Base-by-base conservation (phyloP, 1,140 invertebrate species). In the Bombus vancouverensis region DNA sequence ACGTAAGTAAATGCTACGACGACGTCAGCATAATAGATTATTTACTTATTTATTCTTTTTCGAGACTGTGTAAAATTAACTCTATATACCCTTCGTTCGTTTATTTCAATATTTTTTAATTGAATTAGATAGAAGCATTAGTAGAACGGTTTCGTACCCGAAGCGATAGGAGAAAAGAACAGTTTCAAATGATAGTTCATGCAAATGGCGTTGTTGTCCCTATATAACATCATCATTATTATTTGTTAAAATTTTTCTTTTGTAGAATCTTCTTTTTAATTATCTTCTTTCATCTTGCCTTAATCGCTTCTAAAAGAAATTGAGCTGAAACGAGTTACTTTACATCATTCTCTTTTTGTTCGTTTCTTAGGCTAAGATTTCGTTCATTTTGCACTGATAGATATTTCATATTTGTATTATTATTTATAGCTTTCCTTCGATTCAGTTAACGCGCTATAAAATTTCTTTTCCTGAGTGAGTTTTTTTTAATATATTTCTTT, bases 391-490 rank as follows among this genome's bases (percentile, higher is more conserved):
- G 25, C 59, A 72, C 70, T 79, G 42, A 68, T 59, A 80, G 77
- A 47, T 83, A 80, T 81, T 88, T n/a, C 65, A 15, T 77, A 77
- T 39, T 76, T 42, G 72, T 71, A 28, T 65, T n/a, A 44, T 86
- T 32, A 57, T 79, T 57, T 81, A 71, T 84, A 85, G 32, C 44
- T 59, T 73, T 65, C 68, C 59, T 72, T 77, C 34, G 12, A 81
- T 34, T 86, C 73, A 74, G 73, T 87, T 76, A 84, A 66, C 39
- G 9, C 62, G 39, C 57, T 86, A 86, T 81, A 88, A 71, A 83
- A 83, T 92, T 90, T 91, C 84, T 88, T 93, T 84, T 93, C 93
- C 92, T 94, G 92, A 94, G 91, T 92, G 75, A 90, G 81, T 92
- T 92, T n/a, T n/a, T 62, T 62, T 90, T 39, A 72, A 72, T 72